Evolutionary conservation across 1,140 invertebrate genomes (phyloP).

Genomic region (Euura saliciscinereae): DNA sequence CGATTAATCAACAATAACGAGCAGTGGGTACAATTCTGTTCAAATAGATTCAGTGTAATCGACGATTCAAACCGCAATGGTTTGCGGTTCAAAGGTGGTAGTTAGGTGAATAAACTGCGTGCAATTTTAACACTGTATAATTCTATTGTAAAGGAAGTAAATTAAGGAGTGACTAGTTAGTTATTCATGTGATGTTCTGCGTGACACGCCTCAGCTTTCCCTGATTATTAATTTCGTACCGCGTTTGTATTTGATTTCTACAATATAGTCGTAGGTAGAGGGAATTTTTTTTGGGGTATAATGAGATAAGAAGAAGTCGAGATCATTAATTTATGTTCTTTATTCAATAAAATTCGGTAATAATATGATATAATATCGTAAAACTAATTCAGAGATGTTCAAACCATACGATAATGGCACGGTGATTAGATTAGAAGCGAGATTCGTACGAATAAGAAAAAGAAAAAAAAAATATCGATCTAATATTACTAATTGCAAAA

Average conservation of each 20-base stretch:
- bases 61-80: no score
- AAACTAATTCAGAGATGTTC: no score
- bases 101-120: background rate
- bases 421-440: slow-evolving; percentile 10
- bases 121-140: background rate
- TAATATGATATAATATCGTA: background rate
- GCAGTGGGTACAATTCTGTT: no score
- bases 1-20: no score
- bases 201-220: no score
- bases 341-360: background rate
- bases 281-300: no score
- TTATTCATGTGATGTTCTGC: background rate
- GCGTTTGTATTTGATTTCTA: no score
- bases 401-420: slow-evolving; percentile 8
- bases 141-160: background rate
- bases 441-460: background rate
- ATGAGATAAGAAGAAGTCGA: no score
- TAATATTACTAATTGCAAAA: background rate
- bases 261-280: no score
- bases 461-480: slow-evolving; percentile 5
- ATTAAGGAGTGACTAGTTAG: background rate
- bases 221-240: no score
- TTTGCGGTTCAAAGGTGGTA: no score
- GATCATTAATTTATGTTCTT: background rate
- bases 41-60: no score